Percentiles rank a stretch among this genome's conserved stretches.
phyloP scores from a whole-genome alignment of 2,113 vertebrate genomes.

The Arenaria interpres region DNA sequence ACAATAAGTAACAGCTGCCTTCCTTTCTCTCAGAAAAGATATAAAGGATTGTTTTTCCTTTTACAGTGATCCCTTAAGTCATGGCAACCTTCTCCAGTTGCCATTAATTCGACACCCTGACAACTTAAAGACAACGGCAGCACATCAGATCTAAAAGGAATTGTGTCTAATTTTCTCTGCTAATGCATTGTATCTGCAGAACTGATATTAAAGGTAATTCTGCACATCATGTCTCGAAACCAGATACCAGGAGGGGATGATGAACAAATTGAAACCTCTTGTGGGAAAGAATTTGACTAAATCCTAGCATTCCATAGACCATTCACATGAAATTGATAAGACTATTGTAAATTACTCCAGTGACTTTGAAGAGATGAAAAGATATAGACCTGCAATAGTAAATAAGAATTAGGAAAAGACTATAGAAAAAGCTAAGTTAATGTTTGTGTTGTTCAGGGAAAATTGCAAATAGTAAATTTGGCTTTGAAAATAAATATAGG shows the following conservation, averaged over 20 bases:
- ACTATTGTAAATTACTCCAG: slow-evolving; percentile 61
- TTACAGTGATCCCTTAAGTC: slow-evolving; percentile 70
- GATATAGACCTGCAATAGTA: not conserved
- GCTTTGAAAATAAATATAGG: not conserved
- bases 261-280: slow-evolving; percentile 80
- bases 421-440: not conserved
- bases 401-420: not conserved
- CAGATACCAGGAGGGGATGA: slow-evolving; percentile 76
- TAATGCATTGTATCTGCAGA: slow-evolving; percentile 75
- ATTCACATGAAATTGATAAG: slow-evolving; percentile 80
- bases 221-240: slow-evolving; percentile 80
- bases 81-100: slow-evolving; percentile 72
- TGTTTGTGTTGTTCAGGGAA: not conserved
- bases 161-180: slow-evolving; percentile 73
- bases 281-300: slow-evolving; percentile 82
- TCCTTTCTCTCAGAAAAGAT: slow-evolving; percentile 20
- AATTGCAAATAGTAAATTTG: not conserved
- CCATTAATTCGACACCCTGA: slow-evolving; percentile 70
- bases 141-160: slow-evolving; percentile 73
- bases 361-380: slow-evolving; percentile 25
- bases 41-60: slow-evolving; percentile 57
- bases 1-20: slow-evolving; percentile 71
- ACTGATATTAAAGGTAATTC: slow-evolving; percentile 81
- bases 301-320: slow-evolving; percentile 74
- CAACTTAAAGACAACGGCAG: slow-evolving; percentile 79